These are phyloP conservation scores for Parasteatoda tepidariorum DNA, from an alignment of 1,140 invertebrate species.

Conservation along the genomic window DNA sequence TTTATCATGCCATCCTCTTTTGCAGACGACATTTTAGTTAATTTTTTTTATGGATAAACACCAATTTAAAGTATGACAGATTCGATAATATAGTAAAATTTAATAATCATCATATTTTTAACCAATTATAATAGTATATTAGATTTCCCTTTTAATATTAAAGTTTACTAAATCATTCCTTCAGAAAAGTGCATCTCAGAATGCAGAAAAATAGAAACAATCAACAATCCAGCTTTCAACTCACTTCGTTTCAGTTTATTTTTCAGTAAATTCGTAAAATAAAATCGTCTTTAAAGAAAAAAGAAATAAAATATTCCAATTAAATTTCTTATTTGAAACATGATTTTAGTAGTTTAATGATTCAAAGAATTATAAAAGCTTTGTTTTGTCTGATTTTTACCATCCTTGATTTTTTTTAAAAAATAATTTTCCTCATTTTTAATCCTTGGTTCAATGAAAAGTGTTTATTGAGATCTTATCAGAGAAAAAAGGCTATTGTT, in stretches of 20 bases:
- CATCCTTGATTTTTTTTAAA: neutral
- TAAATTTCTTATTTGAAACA: neutral
- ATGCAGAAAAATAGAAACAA: neutral
- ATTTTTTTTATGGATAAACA: neutral
- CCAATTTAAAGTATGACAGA: neutral
- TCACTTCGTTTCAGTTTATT: neutral
- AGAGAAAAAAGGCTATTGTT: neutral
- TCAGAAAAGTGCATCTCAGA: neutral
- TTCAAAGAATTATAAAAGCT: neutral
- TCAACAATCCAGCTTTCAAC: neutral
- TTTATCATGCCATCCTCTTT: slow-evolving; percentile 31
- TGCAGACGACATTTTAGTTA: slow-evolving; percentile 13
- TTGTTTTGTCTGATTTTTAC: neutral
- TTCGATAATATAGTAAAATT: neutral
- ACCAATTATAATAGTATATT: neutral
- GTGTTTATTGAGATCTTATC: neutral
- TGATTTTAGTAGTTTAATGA: neutral
- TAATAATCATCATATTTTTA: neutral
- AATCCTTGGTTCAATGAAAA: neutral
- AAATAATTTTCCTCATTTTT: neutral
- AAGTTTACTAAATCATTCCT: neutral
- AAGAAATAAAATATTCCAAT: neutral
- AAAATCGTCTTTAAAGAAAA: neutral
- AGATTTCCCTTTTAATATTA: neutral
- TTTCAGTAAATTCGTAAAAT: neutral